phyloP scores from a whole-genome alignment of 35 echinoderm and acorn worm species.

The Acanthaster planci region DNA sequence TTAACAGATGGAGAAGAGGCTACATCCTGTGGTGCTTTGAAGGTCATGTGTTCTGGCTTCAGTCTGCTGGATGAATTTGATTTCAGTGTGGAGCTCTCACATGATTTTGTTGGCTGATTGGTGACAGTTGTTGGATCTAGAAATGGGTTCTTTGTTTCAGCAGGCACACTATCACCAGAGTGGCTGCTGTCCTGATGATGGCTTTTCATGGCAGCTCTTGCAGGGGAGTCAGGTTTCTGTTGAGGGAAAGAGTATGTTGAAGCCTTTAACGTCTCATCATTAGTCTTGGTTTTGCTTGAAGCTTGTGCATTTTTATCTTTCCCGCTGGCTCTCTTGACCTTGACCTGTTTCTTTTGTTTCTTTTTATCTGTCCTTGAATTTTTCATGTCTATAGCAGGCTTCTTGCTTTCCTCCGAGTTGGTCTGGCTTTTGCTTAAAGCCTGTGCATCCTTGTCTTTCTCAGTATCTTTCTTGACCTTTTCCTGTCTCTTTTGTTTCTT shows the following conservation, averaged over 20 bases:
- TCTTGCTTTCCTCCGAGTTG: no score
- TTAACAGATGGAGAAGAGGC: slow-evolving; percentile 3
- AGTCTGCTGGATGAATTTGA: not conserved
- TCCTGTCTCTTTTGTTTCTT: no score
- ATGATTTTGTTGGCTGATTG: not conserved
- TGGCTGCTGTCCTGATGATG: not conserved
- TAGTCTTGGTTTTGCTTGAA: not conserved
- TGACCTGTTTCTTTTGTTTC: no score
- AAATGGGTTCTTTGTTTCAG: not conserved
- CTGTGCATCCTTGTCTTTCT: no score
- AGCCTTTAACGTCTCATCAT: not conserved
- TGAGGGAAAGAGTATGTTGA: not conserved
- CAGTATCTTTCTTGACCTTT: no score
- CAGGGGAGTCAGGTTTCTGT: not conserved
- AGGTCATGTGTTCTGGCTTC: not conserved
- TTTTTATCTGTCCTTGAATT: no score
- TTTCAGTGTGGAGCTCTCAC: not conserved
- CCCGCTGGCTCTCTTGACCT: not conserved
- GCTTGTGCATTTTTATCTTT: no score
- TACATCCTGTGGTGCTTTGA: not conserved
- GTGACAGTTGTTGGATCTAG: not conserved
- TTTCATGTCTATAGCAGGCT: no score
- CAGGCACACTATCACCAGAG: not conserved
- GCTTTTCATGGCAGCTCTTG: not conserved
- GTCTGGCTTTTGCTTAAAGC: no score